Conservation (phyloP, 2,113 vertebrate species). For the Pseudolaguvia tuberculata region DNA sequence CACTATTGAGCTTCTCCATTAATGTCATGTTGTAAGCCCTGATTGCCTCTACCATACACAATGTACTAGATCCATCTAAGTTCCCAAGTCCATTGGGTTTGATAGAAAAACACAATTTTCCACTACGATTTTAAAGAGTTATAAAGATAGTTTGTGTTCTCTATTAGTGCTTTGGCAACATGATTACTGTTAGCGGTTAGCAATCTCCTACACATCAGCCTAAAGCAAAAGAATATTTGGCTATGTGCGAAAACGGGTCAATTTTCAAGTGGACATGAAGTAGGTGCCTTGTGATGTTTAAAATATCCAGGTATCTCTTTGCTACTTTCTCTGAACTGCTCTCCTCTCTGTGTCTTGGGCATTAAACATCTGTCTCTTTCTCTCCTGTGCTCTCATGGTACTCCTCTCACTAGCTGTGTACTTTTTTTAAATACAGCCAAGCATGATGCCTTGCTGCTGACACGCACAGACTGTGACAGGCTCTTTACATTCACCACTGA, state of each 20-base stretch:
- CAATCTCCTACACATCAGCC: slow-evolving; percentile 2
- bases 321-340: slow-evolving; percentile 10
- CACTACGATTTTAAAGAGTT: neutral
- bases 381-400: slow-evolving; percentile 16
- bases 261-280: slow-evolving; percentile 9
- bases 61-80: slow-evolving; percentile 4
- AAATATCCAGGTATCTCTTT: slow-evolving; percentile 33
- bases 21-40: slow-evolving; percentile 34
- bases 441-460: slow-evolving; percentile 56
- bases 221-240: slow-evolving; percentile 6
- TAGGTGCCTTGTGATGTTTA: slow-evolving; percentile 22
- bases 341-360: slow-evolving; percentile 31
- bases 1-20: slow-evolving; percentile 19
- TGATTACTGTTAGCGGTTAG: neutral
- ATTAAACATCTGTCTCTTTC: slow-evolving; percentile 32
- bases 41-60: slow-evolving; percentile 34
- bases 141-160: neutral
- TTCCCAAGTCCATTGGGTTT: neutral
- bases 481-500: slow-evolving; percentile 71
- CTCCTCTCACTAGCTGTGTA: slow-evolving; percentile 38
- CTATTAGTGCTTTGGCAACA: neutral
- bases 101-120: slow-evolving; percentile 3
- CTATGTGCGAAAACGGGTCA: slow-evolving; percentile 15
- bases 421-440: slow-evolving; percentile 59
- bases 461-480: slow-evolving; percentile 64